Base-by-base conservation (phyloP, 2,888 invertebrate species). In the Habrosyne pyritoides region DNA sequence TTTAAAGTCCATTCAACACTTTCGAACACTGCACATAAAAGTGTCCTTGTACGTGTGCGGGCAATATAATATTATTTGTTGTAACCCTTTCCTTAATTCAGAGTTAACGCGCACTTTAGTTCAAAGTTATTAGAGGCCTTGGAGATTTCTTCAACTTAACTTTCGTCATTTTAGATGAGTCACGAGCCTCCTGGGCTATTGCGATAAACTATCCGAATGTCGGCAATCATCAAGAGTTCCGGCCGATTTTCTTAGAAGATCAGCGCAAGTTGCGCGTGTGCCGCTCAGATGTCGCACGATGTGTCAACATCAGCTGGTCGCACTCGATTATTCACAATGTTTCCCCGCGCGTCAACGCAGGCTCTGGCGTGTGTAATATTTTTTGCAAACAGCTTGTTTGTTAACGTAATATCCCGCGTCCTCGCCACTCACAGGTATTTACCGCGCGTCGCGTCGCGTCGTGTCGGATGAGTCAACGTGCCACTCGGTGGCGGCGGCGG, bases 121-220 rank as follows among this genome's bases (percentile, higher is more conserved):
- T 74, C 66, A 73, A 73, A 66, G 77, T 76, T 21, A 50, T 28
- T 73, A 73, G 73, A 61, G 75, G 68, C 81, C 82, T 85, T 79
- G 84, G 71, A 58, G 67, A 78, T 75, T 81, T 81, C 78, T 92
- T 92, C 87, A 91, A 87, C 84, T 91, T 92, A 75, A 91, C 91
- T 91, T 90, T 92, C 89, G 92, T 87, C 92, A 91, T 92, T 89
- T 89, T 91, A 85, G 75, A 83, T 92, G 91, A 92, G 74, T 92
- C 92, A 92, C 87, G 66, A 75, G 61, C 67, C 62, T 67, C 59
- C 62, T 64, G 73, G 67, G 63, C 64, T 70, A 65, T 67, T 73
- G 66, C 64, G 71, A 70, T 71, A 77, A 75, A 75, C 75, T 76
- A 75, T 74, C 73, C 69, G 69, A 81, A 73, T 76, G 69, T 75